Conservation (phyloP, 2,113 vertebrate genomes). For the Anhinga anhinga region DNA sequence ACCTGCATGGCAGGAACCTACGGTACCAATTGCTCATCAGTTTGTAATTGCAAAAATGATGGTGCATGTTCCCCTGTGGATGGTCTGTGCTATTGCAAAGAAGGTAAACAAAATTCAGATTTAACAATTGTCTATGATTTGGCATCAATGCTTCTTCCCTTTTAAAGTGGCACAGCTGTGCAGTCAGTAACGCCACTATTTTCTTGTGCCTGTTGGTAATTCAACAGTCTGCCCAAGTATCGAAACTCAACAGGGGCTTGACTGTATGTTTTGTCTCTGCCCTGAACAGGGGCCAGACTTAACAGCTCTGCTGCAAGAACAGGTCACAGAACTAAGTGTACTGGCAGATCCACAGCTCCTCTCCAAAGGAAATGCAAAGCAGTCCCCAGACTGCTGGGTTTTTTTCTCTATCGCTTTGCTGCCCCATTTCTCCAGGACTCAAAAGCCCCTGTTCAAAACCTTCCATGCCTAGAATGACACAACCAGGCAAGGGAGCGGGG, state of each 20-base stretch:
- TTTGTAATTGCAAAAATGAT: conserved; percentile 88
- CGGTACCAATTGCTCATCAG: conserved; percentile 86
- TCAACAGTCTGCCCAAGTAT: background rate
- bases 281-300: background rate
- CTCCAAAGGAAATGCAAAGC: background rate
- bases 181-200: background rate
- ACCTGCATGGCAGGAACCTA: conserved; percentile 85
- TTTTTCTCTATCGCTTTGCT: background rate
- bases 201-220: background rate
- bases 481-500: background rate
- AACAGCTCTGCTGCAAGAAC: background rate
- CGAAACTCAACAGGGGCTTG: background rate
- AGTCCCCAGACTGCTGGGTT: background rate
- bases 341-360: background rate
- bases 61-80: conserved; percentile 88
- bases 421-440: background rate
- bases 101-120: conserved; percentile 79
- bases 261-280: background rate
- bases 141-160: background rate
- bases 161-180: background rate
- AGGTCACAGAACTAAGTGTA: background rate
- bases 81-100: conserved; percentile 90
- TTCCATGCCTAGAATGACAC: background rate
- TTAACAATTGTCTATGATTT: background rate
- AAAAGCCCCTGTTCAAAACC: background rate